These are phyloP conservation scores for Neomonachus schauinslandi DNA, from an alignment of 2,113 vertebrate genomes.

Conservation along the genomic window DNA sequence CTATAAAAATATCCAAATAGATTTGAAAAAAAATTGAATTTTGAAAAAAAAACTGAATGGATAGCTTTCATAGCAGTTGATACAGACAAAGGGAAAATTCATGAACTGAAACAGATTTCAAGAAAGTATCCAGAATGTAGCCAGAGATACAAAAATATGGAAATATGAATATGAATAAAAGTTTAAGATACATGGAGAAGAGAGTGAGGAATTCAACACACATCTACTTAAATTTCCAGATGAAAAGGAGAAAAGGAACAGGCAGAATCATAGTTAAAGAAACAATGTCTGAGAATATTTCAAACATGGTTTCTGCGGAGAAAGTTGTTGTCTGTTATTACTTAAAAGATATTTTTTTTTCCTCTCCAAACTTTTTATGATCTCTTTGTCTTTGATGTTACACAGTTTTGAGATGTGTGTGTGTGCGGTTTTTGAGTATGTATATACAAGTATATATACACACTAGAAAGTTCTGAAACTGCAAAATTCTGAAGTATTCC, in stretches of 20 bases:
- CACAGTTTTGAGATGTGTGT: neutral
- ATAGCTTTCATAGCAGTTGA: neutral
- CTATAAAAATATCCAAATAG: neutral
- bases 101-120: neutral
- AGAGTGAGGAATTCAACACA: neutral
- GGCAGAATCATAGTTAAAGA: neutral
- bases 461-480: neutral
- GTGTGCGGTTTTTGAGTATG: neutral
- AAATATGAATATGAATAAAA: neutral
- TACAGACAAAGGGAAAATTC: neutral
- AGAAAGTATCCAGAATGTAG: neutral
- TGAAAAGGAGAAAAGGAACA: neutral
- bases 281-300: neutral
- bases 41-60: neutral
- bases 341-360: neutral
- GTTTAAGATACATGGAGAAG: neutral
- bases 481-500: neutral
- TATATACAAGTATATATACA: neutral
- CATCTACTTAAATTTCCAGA: neutral
- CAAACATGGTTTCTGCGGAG: neutral
- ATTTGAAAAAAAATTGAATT: neutral
- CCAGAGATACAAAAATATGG: neutral
- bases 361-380: neutral
- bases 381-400: neutral
- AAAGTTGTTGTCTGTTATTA: neutral